Conservation (phyloP, 2,888 invertebrate species). For the Eupithecia subumbrata region DNA sequence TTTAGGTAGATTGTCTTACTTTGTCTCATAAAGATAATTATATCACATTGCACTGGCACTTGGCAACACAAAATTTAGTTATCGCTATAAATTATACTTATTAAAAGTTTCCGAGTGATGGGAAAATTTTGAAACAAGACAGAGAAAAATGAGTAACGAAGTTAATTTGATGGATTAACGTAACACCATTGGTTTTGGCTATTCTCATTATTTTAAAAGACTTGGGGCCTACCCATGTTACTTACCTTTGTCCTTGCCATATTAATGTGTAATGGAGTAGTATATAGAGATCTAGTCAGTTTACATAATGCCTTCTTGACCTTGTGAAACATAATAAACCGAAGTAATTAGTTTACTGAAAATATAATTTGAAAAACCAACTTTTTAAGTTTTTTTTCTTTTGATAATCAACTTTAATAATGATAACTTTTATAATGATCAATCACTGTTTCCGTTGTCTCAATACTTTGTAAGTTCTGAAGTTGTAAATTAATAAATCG, state of each 20-base stretch:
- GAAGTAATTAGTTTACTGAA: constrained; percentile 4
- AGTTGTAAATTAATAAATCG: no score
- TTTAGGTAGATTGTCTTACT: background rate
- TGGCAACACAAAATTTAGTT: background rate
- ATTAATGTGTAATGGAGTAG: background rate
- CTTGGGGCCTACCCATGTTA: background rate
- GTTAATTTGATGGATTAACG: constrained; percentile 12
- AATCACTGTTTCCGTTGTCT: background rate
- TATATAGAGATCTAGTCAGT: background rate
- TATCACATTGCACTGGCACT: background rate
- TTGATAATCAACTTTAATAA: background rate
- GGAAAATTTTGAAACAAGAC: constrained; percentile 4
- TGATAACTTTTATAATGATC: background rate
- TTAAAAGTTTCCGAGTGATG: constrained; percentile 12
- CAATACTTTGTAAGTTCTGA: background rate
- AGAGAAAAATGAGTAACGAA: constrained; percentile 10
- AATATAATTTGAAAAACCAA: constrained; percentile 11
- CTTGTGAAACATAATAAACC: background rate
- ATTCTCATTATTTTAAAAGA: constrained; percentile 12
- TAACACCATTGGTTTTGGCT: background rate
- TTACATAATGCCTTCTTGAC: background rate
- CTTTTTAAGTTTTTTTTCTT: constrained; percentile 1
- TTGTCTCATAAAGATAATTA: background rate
- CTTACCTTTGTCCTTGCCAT: background rate
- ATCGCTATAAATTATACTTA: background rate